These are phyloP conservation scores for Epinotia bilunana DNA, from an alignment of 2,888 invertebrate genomes.

Conservation along the genomic window DNA sequence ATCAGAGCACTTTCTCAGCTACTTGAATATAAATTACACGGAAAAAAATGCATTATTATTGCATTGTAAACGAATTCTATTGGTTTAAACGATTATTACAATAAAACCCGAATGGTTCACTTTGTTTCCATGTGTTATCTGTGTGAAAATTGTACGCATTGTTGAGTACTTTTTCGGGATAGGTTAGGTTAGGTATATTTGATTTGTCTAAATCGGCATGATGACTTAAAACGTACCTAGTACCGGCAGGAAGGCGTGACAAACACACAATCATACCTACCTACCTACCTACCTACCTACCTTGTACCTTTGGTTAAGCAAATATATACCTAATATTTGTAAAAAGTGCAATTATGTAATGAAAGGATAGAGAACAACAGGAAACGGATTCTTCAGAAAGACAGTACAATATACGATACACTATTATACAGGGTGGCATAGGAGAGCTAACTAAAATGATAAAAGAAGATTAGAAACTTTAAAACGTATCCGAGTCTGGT, in stretches of 20 bases:
- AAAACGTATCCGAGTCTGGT: too few species aligned
- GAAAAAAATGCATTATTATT: not conserved
- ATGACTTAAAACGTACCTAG: not conserved
- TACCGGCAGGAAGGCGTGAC: not conserved
- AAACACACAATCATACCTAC: not conserved
- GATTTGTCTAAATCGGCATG: not conserved
- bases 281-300: too few species aligned
- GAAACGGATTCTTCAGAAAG: not conserved
- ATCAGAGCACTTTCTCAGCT: conserved; percentile 25
- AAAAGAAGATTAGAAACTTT: too few species aligned
- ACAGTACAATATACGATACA: not conserved
- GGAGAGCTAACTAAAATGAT: not conserved
- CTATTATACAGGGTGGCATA: not conserved
- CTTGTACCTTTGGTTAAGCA: too few species aligned
- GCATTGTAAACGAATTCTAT: not conserved
- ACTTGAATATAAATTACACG: not conserved
- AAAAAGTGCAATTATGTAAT: not conserved
- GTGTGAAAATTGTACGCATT: not conserved
- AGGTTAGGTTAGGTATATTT: too few species aligned
- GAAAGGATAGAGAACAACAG: not conserved
- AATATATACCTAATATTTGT: not conserved
- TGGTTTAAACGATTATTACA: not conserved
- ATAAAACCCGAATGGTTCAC: not conserved
- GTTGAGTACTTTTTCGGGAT: too few species aligned
- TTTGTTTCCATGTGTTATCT: not conserved